Base-by-base conservation (phyloP, 2,113 vertebrate species). In the Odobenus rosmarus region DNA sequence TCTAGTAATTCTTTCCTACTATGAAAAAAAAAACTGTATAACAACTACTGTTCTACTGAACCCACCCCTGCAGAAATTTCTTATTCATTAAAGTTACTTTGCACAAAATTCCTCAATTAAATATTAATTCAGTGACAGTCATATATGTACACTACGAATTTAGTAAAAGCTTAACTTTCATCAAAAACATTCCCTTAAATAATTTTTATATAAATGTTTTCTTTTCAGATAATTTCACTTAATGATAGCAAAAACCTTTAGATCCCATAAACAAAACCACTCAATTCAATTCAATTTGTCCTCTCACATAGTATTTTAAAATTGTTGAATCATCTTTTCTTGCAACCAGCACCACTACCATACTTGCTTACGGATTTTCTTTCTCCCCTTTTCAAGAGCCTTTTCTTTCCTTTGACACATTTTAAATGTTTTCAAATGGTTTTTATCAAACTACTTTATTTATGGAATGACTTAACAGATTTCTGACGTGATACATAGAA, bases 111-210 rank as follows among this genome's bases (percentile, higher is more conserved):
- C 69, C 71, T 64, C 77, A 51, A 39, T 46, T 46, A 95, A 85
- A 79, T 57, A 85, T 19, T 71, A 90, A 88, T 53, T 76, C 59
- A 86, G 23, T 97, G 77, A 72, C 42, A 82, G 80, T 9, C 14
- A 21, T 53, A 93, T 23, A 93, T 23, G 46, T 1, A 86, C 7
- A 71, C 31, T 71, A 77, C 5, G 88, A 71, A 64, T 62, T 51
- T 64, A 93, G 42, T 84, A 84, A 92, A 84, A 96, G 19, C 36
- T 88, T 92, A 33, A 93, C 46, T 39, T 96, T 94, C 51, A 80
- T 71, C 83, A 69, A 67, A 93, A 96, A 82, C 13, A 92, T 53
- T 83, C 42, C n/a, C 39, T 92, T 79, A 84, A 53, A 61, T 85
- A 86, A 42, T 90, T 84, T 76, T 85, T 77, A 94, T 23, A 94